Conservation (phyloP, 1,140 invertebrate species). For the Trachymyrmex cornetzi region DNA sequence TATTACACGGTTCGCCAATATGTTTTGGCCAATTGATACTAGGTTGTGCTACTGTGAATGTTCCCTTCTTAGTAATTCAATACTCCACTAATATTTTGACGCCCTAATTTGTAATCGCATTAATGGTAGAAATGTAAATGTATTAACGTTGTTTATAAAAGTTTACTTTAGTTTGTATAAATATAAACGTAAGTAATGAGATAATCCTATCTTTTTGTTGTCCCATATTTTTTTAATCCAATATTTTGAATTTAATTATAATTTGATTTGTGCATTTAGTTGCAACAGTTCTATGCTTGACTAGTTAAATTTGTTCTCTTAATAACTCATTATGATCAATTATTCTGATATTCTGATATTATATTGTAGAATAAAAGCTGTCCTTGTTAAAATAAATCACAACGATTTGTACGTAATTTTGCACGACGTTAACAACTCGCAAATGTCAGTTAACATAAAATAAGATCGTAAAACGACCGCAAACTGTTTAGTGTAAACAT, state of each 20-base stretch:
- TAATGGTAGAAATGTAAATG: background rate
- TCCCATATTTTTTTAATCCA: background rate
- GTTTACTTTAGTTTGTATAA: background rate
- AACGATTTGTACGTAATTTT: background rate
- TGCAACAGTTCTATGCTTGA: background rate
- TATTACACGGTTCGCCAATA: background rate
- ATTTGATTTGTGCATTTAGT: slow-evolving; percentile 17
- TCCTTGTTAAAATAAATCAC: slow-evolving; percentile 58
- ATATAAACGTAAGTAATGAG: slow-evolving; percentile 6
- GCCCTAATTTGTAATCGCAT: background rate
- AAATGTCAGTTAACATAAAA: slow-evolving; percentile 20
- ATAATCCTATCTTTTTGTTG: background rate
- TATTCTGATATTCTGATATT: slow-evolving; percentile 9
- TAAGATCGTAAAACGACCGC: slow-evolving; percentile 55
- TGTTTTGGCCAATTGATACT: background rate
- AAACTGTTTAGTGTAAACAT: background rate
- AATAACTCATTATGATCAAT: slow-evolving; percentile 58
- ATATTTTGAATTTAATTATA: background rate
- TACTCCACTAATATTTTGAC: background rate
- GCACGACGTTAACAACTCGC: slow-evolving; percentile 23
- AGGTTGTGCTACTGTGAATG: background rate
- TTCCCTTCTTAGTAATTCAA: background rate
- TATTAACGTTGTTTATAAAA: background rate
- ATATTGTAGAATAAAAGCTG: slow-evolving; percentile 4
- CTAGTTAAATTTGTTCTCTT: background rate